Evolutionary conservation across 1,140 invertebrate genomes (phyloP).

Genomic region (Neodiprion pinetum): DNA sequence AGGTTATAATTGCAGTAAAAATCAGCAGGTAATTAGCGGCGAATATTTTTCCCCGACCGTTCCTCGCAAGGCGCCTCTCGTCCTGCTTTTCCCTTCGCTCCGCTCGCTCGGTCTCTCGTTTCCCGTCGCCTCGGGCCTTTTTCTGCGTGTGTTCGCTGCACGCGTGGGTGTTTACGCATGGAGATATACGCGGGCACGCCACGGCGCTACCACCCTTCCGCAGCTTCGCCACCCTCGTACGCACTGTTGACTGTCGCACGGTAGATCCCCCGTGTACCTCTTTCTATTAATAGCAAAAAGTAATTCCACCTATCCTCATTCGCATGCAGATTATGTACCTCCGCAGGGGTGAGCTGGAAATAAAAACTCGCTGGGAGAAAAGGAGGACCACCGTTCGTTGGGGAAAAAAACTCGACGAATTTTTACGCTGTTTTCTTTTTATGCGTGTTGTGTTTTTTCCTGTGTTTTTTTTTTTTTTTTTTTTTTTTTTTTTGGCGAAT

Average conservation of each 20-base stretch:
- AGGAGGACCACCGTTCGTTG: not conserved
- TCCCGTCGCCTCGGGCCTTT: not conserved
- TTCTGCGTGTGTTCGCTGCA: not conserved
- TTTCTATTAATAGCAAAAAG: constrained; percentile 48
- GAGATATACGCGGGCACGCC: too few species aligned
- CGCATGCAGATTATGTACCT: not conserved
- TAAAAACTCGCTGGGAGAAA: not conserved
- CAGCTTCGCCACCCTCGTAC: constrained; percentile 25
- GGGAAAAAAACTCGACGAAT: constrained; percentile 12
- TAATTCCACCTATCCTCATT: constrained; percentile 4
- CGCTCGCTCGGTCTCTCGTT: not conserved
- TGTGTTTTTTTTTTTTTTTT: not conserved
- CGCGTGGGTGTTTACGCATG: not conserved
- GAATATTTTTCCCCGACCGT: not conserved
- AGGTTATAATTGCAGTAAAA: too few species aligned
- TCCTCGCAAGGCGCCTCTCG: not conserved
- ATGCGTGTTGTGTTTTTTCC: not conserved
- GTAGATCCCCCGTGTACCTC: constrained; percentile 38
- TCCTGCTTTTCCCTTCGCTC: not conserved
- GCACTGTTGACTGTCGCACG: constrained; percentile 37
- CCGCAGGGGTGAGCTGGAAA: too few species aligned
- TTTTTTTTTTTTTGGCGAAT: not conserved
- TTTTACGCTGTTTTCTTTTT: constrained; percentile 24
- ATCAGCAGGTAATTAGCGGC: not conserved
- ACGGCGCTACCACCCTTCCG: too few species aligned